Conservation (phyloP, 2,797 vertebrate genomes). For the Acipenser ruthenus region DNA sequence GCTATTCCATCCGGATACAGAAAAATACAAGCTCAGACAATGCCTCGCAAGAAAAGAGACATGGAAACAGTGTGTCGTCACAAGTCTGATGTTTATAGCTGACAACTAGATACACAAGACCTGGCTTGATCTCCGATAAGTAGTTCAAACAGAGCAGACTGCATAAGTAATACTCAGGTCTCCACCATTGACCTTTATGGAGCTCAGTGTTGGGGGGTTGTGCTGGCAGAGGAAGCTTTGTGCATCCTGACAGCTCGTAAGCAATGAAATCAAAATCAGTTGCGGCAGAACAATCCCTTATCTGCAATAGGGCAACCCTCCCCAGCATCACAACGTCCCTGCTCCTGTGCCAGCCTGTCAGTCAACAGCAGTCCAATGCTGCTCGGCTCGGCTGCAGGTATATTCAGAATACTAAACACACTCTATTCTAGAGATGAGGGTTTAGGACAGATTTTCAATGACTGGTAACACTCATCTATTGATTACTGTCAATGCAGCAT, state of each 20-base stretch:
- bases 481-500: neutral
- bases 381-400: neutral
- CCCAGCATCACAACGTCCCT: neutral
- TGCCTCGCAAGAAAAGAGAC: neutral
- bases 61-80: neutral
- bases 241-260: neutral
- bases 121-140: neutral
- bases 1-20: neutral
- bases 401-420: neutral
- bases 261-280: neutral
- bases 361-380: neutral
- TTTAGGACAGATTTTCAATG: neutral
- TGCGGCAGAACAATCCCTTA: neutral
- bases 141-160: neutral
- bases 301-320: neutral
- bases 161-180: neutral
- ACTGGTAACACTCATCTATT: neutral
- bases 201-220: neutral
- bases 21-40: neutral
- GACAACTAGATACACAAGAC: neutral
- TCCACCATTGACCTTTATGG: neutral
- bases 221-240: neutral
- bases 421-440: neutral
- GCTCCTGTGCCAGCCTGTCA: neutral
- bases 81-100: neutral